Evolutionary conservation across 2,888 invertebrate species (phyloP).

Genomic region (Timema cristinae): DNA sequence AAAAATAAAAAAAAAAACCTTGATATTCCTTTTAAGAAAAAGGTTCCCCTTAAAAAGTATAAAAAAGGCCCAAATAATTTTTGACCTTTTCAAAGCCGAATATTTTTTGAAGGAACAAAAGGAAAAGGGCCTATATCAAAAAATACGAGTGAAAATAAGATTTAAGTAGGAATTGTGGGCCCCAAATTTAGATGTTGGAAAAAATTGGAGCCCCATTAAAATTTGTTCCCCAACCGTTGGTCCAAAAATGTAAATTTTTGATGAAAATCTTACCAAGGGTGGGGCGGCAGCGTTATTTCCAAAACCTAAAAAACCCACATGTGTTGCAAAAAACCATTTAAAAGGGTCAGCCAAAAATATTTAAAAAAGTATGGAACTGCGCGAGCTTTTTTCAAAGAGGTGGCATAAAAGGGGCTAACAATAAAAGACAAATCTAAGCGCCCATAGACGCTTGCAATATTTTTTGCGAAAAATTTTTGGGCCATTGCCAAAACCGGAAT

Average conservation of each 20-base stretch:
- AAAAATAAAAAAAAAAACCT: constrained; percentile 12
- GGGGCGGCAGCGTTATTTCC: constrained; percentile 18
- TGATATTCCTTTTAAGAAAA: neutral
- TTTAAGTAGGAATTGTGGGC: constrained; percentile 19
- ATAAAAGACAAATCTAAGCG: neutral
- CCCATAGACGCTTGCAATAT: neutral
- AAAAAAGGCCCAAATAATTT: constrained; percentile 26
- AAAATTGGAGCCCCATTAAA: constrained; percentile 21
- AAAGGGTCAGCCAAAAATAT: neutral
- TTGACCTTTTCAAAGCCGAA: constrained; percentile 18
- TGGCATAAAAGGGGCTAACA: neutral
- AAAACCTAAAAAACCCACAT: constrained; percentile 16
- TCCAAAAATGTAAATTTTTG: constrained; percentile 23
- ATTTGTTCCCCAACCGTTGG: constrained; percentile 19
- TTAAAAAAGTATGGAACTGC: neutral
- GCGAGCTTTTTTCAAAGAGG: neutral
- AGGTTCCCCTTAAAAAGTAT: constrained; percentile 8
- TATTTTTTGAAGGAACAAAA: constrained; percentile 16
- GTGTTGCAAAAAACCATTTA: neutral
- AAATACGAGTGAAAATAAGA: constrained; percentile 19
- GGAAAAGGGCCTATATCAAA: constrained; percentile 15
- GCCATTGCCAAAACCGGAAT: constrained; percentile 8
- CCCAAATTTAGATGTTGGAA: constrained; percentile 21
- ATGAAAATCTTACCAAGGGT: constrained; percentile 21
- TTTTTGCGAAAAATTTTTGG: neutral